Evolutionary conservation across 2,888 invertebrate genomes (phyloP).

Genomic region (Eudasyphora cyanicolor): DNA sequence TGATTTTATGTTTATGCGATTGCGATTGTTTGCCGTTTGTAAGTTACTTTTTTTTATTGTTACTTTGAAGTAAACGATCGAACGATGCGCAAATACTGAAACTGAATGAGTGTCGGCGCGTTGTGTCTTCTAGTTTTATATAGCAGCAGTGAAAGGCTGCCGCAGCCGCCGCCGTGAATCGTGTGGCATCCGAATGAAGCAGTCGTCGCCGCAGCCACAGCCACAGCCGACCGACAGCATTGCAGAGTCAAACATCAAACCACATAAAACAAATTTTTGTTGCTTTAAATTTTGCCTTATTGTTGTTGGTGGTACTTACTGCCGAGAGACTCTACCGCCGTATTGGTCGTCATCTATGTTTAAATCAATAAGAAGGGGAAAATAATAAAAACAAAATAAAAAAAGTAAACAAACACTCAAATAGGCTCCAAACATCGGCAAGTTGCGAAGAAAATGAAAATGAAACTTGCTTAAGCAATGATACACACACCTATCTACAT

Average conservation of each 20-base stretch:
- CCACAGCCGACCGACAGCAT: slow-evolving; percentile 15
- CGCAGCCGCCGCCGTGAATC: slow-evolving; percentile 41
- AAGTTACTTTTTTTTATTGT: neutral
- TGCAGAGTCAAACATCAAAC: slow-evolving; percentile 25
- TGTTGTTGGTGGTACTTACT: slow-evolving; percentile 20
- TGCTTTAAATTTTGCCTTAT: slow-evolving; percentile 12
- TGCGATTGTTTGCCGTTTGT: slow-evolving; percentile 1
- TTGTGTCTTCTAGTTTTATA: slow-evolving; percentile 80
- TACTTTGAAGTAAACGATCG: slow-evolving; percentile 38
- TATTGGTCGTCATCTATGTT: slow-evolving; percentile 8
- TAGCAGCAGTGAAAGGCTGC: slow-evolving; percentile 80
- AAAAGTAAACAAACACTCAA: slow-evolving; percentile 52
- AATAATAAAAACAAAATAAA: slow-evolving; percentile 19
- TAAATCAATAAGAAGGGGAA: slow-evolving; percentile 45
- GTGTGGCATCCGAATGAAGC: slow-evolving; percentile 55
- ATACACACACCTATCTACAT: too few relatives aligned
- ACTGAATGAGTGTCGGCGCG: slow-evolving; percentile 80
- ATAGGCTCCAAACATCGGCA: slow-evolving; percentile 53
- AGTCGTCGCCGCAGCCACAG: slow-evolving; percentile 29
- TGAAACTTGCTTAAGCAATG: slow-evolving; percentile 56
- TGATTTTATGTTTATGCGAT: slow-evolving; percentile 12
- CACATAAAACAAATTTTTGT: slow-evolving; percentile 32
- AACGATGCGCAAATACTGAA: slow-evolving; percentile 78
- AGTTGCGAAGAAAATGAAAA: slow-evolving; percentile 63
- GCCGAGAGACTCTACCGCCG: slow-evolving; percentile 29